Evolutionary conservation across 2,888 invertebrate genomes (phyloP).

Genomic region (Drosophila seclusa): DNA sequence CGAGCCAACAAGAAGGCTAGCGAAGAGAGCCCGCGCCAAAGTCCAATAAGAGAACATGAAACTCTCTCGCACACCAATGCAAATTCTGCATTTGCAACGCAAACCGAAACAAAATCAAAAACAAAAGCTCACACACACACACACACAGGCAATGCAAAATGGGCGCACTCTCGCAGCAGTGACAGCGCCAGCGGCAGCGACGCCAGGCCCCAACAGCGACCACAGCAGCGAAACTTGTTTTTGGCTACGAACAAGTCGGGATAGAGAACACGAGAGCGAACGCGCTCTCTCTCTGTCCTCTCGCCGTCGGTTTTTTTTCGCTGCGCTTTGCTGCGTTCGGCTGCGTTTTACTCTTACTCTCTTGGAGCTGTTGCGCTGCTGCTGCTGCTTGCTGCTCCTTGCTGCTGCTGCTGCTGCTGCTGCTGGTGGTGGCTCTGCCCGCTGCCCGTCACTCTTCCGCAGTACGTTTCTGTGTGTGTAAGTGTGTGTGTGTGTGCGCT

Average conservation of each 20-base stretch:
- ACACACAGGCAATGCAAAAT: conserved; percentile 55
- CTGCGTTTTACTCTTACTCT: conserved; percentile 60
- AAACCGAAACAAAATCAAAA: conserved; percentile 42
- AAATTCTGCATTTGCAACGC: conserved; percentile 74
- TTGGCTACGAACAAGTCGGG: conserved; percentile 27
- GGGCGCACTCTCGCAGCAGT: conserved; percentile 48
- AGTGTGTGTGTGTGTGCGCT: conserved; percentile 13
- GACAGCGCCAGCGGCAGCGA: conserved; percentile 21
- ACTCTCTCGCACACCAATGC: conserved; percentile 52
- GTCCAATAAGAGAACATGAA: conserved; percentile 29
- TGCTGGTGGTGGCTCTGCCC: conserved; percentile 59
- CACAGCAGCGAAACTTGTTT: conserved; percentile 54
- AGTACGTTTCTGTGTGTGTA: conserved; percentile 8
- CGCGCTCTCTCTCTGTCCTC: conserved; percentile 13
- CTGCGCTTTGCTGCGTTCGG: conserved; percentile 69
- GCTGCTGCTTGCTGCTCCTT: conserved; percentile 45
- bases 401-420: conserved; percentile 38
- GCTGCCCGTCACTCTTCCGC: conserved; percentile 28
- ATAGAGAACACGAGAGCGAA: conserved; percentile 1
- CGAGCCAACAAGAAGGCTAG: not conserved
- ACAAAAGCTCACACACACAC: conserved; percentile 51
- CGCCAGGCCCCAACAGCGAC: conserved; percentile 38
- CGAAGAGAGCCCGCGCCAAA: conserved; percentile 23
- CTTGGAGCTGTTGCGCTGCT: conserved; percentile 60
- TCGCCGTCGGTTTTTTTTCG: conserved; percentile 39